Evolutionary conservation across 37 sponge, comb jelly and placozoan species (phyloP).

Genomic region (Theonella swinhoei): DNA sequence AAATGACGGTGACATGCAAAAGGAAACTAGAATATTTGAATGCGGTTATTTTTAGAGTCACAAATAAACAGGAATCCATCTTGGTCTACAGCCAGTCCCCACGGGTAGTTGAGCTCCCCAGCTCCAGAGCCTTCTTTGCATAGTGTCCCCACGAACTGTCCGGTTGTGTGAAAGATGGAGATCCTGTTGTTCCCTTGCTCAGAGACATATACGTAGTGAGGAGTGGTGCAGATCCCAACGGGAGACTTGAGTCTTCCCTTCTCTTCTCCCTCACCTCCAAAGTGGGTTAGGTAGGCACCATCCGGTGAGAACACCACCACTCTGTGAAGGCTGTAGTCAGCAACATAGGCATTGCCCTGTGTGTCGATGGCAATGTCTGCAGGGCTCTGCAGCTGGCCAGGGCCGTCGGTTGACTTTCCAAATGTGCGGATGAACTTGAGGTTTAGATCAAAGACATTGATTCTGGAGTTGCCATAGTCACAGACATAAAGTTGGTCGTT

Average conservation of each 20-base stretch:
- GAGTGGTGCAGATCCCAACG: not conserved
- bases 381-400: not conserved
- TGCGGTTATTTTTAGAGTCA: not conserved
- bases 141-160: slow-evolving; percentile 10
- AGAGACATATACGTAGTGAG: not conserved
- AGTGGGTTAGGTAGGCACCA: not conserved
- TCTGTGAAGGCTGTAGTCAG: not conserved
- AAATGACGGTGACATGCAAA: not conserved
- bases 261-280: slow-evolving; percentile 6
- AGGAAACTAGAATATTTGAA: not conserved
- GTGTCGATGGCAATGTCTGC: slow-evolving; percentile 4
- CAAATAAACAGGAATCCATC: slow-evolving; percentile 13
- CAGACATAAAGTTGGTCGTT: slow-evolving; percentile 13
- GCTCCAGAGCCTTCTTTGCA: not conserved
- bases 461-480: slow-evolving; percentile 8
- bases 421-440: not conserved
- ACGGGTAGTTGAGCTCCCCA: not conserved
- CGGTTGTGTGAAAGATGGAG: slow-evolving; percentile 8
- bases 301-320: not conserved
- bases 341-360: not conserved
- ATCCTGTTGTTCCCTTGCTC: slow-evolving; percentile 1
- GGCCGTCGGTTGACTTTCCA: not conserved
- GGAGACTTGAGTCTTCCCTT: not conserved
- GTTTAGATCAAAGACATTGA: slow-evolving; percentile 7
- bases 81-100: slow-evolving; percentile 2